Conservation (phyloP, 2,113 vertebrate genomes). For the Petromus typicus region DNA sequence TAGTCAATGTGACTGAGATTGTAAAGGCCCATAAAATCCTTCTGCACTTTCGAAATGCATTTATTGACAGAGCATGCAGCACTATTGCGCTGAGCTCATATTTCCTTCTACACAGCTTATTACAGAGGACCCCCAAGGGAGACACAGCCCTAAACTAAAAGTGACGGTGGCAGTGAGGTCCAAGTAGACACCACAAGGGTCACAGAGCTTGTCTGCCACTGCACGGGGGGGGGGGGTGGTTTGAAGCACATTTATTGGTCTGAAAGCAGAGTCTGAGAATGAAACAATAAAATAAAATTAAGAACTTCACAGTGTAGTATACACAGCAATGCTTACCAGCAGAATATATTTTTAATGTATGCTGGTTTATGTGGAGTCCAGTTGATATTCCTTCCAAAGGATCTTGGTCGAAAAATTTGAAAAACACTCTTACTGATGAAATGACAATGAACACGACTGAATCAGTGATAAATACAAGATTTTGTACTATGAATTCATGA, state of each 20-base stretch:
- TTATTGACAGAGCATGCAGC: neutral
- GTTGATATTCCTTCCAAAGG: neutral
- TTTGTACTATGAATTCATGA: neutral
- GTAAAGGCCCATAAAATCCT: neutral
- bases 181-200: neutral
- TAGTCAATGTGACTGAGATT: neutral
- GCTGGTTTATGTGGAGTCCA: neutral
- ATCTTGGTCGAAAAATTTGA: neutral
- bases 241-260: neutral
- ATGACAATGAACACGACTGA: neutral
- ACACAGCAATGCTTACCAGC: neutral
- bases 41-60: neutral
- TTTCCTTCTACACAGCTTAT: neutral
- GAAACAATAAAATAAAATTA: neutral
- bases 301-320: neutral
- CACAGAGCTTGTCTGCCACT: neutral
- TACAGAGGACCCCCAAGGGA: neutral
- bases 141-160: neutral
- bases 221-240: neutral
- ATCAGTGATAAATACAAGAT: neutral
- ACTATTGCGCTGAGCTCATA: neutral
- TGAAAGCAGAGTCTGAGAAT: conserved; percentile 24
- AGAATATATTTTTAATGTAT: neutral
- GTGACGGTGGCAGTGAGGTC: neutral
- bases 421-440: neutral